Percentiles rank a stretch among this genome's conserved stretches.
Conservation (phyloP, 2,888 invertebrate genomes). For the Limnephilus marmoratus region DNA sequence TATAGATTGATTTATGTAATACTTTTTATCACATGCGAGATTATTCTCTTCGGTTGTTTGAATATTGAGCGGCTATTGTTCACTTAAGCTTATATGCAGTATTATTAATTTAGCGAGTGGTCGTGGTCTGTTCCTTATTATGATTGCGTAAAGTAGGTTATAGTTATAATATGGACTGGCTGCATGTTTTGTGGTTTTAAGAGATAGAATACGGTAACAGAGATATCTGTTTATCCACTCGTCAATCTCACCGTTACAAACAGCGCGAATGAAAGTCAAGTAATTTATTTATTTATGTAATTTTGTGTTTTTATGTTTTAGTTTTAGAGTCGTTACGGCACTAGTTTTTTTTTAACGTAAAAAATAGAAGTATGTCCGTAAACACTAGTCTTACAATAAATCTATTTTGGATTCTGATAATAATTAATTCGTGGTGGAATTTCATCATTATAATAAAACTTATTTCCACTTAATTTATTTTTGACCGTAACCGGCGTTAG, state of each 20-base stretch:
- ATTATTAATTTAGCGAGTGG: conserved; percentile 2
- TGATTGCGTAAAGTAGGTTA: not conserved
- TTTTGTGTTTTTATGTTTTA: too few relatives aligned
- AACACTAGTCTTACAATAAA: not conserved
- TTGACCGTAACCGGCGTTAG: too few relatives aligned
- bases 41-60: not conserved
- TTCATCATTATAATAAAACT: too few relatives aligned
- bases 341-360: not conserved
- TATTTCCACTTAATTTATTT: too few relatives aligned
- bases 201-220: conserved; percentile 48
- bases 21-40: not conserved
- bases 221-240: conserved; percentile 52
- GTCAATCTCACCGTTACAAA: conserved; percentile 20
- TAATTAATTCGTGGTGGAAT: too few relatives aligned
- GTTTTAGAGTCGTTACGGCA: not conserved
- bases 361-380: not conserved
- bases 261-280: conserved; percentile 49
- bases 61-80: not conserved
- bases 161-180: not conserved
- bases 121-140: not conserved
- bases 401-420: too few relatives aligned
- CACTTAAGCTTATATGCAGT: not conserved
- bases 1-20: not conserved
- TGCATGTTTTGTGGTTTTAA: conserved; percentile 36
- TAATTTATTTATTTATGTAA: too few relatives aligned